Evolutionary conservation across 2,888 invertebrate genomes (phyloP).

Genomic region (Helleia helle): DNA sequence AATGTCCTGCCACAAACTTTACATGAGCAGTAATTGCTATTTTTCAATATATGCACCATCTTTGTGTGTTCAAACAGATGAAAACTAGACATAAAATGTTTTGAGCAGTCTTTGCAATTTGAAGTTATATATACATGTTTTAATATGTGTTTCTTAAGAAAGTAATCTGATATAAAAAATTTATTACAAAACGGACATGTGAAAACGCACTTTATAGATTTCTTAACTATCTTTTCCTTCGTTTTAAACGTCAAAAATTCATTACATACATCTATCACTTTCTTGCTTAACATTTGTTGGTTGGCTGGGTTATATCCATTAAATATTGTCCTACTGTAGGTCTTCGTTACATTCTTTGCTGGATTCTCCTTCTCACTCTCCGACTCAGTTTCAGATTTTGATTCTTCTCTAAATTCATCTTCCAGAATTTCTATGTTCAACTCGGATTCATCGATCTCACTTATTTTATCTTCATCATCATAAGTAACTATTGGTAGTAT

Average conservation of each 20-base stretch:
- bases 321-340: conserved; percentile 30
- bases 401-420: conserved; percentile 53
- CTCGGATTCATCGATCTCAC: conserved; percentile 33
- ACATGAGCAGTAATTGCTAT: conserved; percentile 30
- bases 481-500: conserved; percentile 38
- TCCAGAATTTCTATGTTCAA: conserved; percentile 49
- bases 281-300: no score
- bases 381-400: conserved; percentile 19
- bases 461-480: conserved; percentile 28
- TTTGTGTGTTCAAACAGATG: conserved; percentile 48
- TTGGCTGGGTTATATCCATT: conserved; percentile 47
- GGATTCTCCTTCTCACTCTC: conserved; percentile 24
- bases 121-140: conserved; percentile 37
- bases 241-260: conserved; percentile 55
- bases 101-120: conserved; percentile 35
- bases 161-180: conserved; percentile 54
- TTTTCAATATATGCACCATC: conserved; percentile 37
- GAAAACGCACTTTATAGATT: conserved; percentile 26
- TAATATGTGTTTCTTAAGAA: conserved; percentile 43
- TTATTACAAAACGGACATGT: conserved; percentile 52
- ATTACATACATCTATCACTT: conserved; percentile 33
- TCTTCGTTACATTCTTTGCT: conserved; percentile 32
- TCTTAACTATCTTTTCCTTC: conserved; percentile 25
- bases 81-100: conserved; percentile 44
- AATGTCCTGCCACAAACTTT: conserved; percentile 41